Conservation (phyloP, 2,113 vertebrate genomes). For the Corvus moneduloides region DNA sequence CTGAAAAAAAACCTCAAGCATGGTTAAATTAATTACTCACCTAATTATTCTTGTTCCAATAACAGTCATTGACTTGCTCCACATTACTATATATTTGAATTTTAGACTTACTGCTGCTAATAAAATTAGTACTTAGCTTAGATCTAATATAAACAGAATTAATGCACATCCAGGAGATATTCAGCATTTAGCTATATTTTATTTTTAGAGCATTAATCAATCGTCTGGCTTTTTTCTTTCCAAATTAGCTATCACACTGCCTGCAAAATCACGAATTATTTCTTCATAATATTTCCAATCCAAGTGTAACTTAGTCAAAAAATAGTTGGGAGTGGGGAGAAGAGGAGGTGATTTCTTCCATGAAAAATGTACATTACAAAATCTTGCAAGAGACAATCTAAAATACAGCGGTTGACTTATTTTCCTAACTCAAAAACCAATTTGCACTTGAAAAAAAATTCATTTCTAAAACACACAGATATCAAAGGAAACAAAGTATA, state of each 20-base stretch:
- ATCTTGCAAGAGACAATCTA: background rate
- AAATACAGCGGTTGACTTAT: background rate
- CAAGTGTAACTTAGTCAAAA: background rate
- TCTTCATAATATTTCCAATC: background rate
- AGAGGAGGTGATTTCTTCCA: background rate
- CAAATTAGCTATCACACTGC: background rate
- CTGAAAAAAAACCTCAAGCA: background rate
- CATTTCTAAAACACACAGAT: background rate
- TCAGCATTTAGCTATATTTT: background rate
- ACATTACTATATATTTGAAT: background rate
- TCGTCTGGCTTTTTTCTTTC: background rate
- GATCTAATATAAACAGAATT: background rate
- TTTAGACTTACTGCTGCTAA: background rate
- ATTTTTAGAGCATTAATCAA: background rate
- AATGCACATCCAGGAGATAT: background rate
- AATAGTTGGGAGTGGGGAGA: background rate
- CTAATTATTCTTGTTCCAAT: background rate
- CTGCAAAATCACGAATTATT: background rate
- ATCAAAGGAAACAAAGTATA: background rate
- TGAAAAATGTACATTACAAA: background rate
- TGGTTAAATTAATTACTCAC: background rate
- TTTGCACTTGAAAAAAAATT: background rate
- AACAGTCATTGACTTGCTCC: background rate
- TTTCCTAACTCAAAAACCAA: background rate
- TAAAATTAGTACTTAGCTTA: background rate